Percentiles rank a stretch among this genome's conserved stretches.
These are phyloP conservation scores for Calonectris borealis DNA, from an alignment of 2,113 vertebrate species.

Conservation along the genomic window DNA sequence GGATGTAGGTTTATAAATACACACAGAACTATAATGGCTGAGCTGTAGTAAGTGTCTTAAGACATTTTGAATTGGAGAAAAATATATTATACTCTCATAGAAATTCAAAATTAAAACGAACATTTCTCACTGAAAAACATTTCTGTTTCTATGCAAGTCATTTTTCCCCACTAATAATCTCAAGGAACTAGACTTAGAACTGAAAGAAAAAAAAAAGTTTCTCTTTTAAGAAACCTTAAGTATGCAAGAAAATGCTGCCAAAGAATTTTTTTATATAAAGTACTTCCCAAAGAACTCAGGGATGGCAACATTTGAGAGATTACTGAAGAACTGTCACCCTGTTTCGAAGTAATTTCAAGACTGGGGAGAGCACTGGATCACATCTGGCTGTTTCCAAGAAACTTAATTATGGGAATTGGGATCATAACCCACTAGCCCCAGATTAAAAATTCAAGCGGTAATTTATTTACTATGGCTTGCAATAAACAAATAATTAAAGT, in stretches of 20 bases:
- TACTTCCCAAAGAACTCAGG: neutral
- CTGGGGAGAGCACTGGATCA: fast-evolving
- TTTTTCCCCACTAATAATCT: neutral
- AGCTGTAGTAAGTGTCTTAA: neutral
- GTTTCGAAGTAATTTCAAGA: neutral
- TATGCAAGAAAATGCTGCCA: neutral
- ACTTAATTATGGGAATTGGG: neutral
- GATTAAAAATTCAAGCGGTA: neutral
- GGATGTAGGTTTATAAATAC: neutral
- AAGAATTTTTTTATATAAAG: neutral
- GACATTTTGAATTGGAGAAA: neutral
- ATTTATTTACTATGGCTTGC: neutral
- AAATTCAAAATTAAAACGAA: neutral
- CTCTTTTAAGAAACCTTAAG: neutral
- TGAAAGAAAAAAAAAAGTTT: neutral
- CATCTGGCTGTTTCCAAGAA: neutral
- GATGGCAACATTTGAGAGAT: neutral
- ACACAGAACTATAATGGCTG: neutral
- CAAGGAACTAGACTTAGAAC: neutral
- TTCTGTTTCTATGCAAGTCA: neutral
- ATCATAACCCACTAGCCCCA: neutral
- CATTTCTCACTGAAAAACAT: neutral
- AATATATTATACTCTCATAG: neutral
- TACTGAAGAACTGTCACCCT: neutral
- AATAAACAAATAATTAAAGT: neutral